A percentile compares a stretch with the other conserved stretches of the same genome.
Evolutionary conservation across 2,888 invertebrate genomes (phyloP).

Genomic region (Patella depressa): DNA sequence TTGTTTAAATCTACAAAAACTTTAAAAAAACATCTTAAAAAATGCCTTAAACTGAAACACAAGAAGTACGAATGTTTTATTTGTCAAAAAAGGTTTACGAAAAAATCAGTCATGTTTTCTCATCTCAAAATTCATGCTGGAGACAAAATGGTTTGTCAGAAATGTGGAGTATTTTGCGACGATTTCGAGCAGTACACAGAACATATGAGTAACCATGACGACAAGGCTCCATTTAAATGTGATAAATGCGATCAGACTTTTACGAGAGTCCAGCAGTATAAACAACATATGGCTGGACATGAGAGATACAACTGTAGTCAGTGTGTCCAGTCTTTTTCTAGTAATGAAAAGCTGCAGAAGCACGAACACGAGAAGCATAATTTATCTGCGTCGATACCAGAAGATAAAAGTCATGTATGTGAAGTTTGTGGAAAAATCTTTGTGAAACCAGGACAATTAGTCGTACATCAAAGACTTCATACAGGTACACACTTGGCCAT

Average conservation of each 20-base stretch:
- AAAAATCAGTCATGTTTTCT: constrained; percentile 49
- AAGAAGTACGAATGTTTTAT: constrained; percentile 52
- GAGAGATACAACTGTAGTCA: constrained; percentile 16
- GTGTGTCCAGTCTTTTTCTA: neutral
- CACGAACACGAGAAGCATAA: neutral
- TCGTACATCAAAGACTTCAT: constrained; percentile 49
- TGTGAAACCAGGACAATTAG: constrained; percentile 46
- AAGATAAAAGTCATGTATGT: constrained; percentile 52
- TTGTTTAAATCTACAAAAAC: neutral
- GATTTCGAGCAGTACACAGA: constrained; percentile 40
- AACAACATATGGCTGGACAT: constrained; percentile 55
- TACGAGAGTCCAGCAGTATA: constrained; percentile 55
- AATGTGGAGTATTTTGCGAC: constrained; percentile 59
- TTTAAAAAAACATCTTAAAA: neutral
- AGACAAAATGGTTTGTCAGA: constrained; percentile 49
- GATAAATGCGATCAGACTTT: neutral
- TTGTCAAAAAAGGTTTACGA: constrained; percentile 56
- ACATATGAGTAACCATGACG: constrained; percentile 54
- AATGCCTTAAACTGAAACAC: neutral
- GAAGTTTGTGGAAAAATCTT: constrained; percentile 53
- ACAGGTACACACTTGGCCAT: constrained; percentile 36
- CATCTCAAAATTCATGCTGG: constrained; percentile 59
- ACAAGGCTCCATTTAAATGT: neutral
- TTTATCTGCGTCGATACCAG: neutral
- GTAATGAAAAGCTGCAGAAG: neutral